Percentiles rank a stretch among this genome's conserved stretches.
These are phyloP conservation scores for Hoplostethus atlanticus DNA, from an alignment of 2,797 vertebrate species.

Conservation along the genomic window DNA sequence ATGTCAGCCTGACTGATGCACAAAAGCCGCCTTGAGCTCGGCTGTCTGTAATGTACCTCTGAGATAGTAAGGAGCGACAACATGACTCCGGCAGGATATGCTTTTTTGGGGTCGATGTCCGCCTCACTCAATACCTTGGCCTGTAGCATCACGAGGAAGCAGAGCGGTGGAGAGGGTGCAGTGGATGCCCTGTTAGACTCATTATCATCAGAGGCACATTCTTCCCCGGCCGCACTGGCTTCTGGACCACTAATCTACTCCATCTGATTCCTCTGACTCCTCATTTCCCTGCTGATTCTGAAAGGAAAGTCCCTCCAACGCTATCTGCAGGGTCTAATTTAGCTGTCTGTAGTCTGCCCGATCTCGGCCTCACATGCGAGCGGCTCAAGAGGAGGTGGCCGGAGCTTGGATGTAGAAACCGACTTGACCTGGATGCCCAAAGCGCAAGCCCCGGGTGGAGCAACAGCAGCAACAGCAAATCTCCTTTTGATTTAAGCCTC, in stretches of 20 bases:
- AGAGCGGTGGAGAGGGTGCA: conserved; percentile 54
- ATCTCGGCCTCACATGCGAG: conserved; percentile 61
- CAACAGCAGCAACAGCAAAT: conserved; percentile 69
- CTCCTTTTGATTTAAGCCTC: conserved; percentile 77
- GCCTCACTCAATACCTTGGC: conserved; percentile 67
- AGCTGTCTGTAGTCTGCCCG: conserved; percentile 71
- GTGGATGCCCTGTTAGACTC: conserved; percentile 81
- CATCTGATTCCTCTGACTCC: conserved; percentile 80
- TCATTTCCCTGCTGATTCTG: conserved; percentile 75
- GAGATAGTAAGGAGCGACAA: conserved; percentile 65
- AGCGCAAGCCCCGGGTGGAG: conserved; percentile 57
- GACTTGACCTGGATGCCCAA: conserved; percentile 65
- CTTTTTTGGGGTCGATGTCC: conserved; percentile 59
- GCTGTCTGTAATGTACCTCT: conserved; percentile 35
- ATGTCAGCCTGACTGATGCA: conserved; percentile 57
- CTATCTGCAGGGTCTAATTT: conserved; percentile 84
- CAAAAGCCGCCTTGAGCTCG: conserved; percentile 58
- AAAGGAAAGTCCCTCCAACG: conserved; percentile 74
- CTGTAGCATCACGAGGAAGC: conserved; percentile 70
- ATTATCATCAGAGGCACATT: conserved; percentile 83
- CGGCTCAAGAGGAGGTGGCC: conserved; percentile 58
- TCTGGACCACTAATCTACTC: conserved; percentile 77
- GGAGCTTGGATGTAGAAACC: conserved; percentile 42
- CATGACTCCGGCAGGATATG: conserved; percentile 71
- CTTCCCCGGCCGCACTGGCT: conserved; percentile 72